Conservation (phyloP, 2,113 vertebrate species). For the Dolichotis patagonum region DNA sequence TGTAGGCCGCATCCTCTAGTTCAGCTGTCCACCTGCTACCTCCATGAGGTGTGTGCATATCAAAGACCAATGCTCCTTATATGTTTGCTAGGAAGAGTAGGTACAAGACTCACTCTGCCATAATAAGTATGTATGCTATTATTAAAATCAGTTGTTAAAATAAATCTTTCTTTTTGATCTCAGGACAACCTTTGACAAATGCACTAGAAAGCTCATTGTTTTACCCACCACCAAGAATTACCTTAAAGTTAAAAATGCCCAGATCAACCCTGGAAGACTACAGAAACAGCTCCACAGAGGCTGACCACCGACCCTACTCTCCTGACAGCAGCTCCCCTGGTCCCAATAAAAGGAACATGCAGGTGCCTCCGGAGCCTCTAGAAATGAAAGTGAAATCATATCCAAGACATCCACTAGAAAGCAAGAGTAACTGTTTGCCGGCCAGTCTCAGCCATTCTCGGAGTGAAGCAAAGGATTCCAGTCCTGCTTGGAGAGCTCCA, state of each 20-base stretch:
- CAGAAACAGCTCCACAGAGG: conserved; percentile 88
- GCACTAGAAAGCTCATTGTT: conserved; percentile 93
- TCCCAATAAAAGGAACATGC: conserved; percentile 73
- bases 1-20: background rate
- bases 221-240: conserved; percentile 94
- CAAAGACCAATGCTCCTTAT: background rate
- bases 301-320: conserved; percentile 90
- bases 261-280: conserved; percentile 90
- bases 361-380: conserved; percentile 84
- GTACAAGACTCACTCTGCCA: background rate
- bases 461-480: conserved; percentile 79
- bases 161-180: conserved; percentile 71
- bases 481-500: conserved; percentile 50
- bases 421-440: conserved; percentile 89
- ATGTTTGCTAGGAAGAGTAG: background rate
- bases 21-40: background rate
- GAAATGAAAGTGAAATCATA: conserved; percentile 89
- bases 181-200: conserved; percentile 92
- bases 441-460: conserved; percentile 82
- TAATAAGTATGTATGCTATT: background rate
- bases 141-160: conserved; percentile 66
- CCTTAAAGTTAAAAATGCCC: conserved; percentile 98
- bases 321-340: conserved; percentile 88
- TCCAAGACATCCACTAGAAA: conserved; percentile 86
- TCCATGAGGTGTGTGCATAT: background rate